phyloP scores from a whole-genome alignment of 2,113 vertebrate species.

The Cryptoleucopteryx plumbea region DNA sequence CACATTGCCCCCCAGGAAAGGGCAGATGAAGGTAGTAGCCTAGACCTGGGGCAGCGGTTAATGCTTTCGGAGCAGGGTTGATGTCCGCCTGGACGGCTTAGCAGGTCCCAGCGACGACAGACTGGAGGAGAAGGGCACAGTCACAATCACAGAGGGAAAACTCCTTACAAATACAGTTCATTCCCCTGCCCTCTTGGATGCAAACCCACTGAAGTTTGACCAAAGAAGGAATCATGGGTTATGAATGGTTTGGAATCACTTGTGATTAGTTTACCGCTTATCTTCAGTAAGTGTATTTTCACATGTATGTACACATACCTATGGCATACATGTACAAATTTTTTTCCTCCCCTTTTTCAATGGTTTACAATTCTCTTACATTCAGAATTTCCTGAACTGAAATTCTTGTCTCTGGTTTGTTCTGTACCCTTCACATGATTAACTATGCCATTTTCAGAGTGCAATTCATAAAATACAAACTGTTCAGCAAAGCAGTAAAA shows the following conservation, averaged over 20 bases:
- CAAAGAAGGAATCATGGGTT: neutral
- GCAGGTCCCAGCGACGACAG: rapidly evolving
- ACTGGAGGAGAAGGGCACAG: neutral
- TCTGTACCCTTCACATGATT: neutral
- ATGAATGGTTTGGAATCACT: neutral
- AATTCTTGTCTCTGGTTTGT: neutral
- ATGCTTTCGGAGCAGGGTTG: neutral
- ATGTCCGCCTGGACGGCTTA: neutral
- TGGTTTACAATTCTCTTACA: neutral
- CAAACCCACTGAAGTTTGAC: neutral
- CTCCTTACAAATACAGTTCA: neutral
- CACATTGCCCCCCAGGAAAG: neutral
- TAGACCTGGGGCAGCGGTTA: neutral
- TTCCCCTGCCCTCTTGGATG: neutral
- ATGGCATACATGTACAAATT: rapidly evolving
- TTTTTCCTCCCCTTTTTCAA: neutral
- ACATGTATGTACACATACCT: neutral
- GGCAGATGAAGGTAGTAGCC: neutral
- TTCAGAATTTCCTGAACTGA: neutral
- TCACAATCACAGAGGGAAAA: neutral
- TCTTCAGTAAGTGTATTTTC: neutral
- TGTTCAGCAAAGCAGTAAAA: neutral
- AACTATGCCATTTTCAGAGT: neutral
- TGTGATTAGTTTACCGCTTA: neutral
- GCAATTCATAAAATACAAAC: neutral